Evolutionary conservation across 2,113 vertebrate species (phyloP), one percentile per base, ranked within the genome.

Genomic region (Mobula hypostoma): DNA sequence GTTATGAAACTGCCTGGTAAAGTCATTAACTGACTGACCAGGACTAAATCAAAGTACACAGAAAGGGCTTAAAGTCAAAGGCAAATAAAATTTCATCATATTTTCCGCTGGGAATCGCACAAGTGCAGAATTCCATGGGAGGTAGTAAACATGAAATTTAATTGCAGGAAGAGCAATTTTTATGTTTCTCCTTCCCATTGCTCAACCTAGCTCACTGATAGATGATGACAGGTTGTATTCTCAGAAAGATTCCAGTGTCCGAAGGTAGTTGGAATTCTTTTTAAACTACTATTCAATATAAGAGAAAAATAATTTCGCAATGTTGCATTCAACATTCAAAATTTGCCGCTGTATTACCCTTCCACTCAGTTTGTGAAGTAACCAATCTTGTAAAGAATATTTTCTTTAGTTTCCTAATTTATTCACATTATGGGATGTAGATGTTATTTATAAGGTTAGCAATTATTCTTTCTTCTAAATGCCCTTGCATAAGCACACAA

Each of bases 21-120:
- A 88, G n/a, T 88, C 85, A 88, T 88, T 88, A 90, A 90, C n/a
- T 68, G 85, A 2, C 29, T 32, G 61, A 66, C 85, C 56, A 6
- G 11, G 27, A 56, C 24, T 63, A 88, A 88, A n/a, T 56, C 61
- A 32, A 61, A 32, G n/a, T 32, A 85, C 48, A 58, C 61, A 90
- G 61, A 7, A 19, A 90, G 85, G 61, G 61, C 1, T 61, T 19
- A 66, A 90, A 32, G 29, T 90, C 85, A 90, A 36, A 19, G 85
- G 61, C 7, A 63, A 66, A 63, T 36, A 36, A 66, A 66, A 32
- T 2, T 0, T 0, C 85, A 90, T 68, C 29, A 68, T 63, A 66
- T 19, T 19, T 17, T 90, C 29, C 29, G 17, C 29, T 19, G 85
- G 1, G 66, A 36, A 66, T n/a, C 29, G 66, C 21, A 32, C 15